Evolutionary conservation across 2,797 vertebrate genomes (phyloP).

Genomic region (Anas capensis): DNA sequence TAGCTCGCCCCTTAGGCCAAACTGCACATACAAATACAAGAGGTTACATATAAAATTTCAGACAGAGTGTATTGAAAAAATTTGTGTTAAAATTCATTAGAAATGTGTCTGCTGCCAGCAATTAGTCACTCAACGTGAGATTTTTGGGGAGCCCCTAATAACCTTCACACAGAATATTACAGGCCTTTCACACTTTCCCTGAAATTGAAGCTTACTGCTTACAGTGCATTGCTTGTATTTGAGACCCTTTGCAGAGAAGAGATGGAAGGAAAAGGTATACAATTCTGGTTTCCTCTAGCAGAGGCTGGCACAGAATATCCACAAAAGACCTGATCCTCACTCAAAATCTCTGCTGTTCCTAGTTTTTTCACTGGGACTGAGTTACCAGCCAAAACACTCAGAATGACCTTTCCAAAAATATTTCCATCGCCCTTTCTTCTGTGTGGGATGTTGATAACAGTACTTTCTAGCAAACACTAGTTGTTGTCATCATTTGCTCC

Average conservation of each 20-base stretch:
- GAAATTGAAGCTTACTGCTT: neutral
- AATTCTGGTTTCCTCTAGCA: neutral
- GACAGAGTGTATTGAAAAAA: neutral
- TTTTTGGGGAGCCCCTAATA: neutral
- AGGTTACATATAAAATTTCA: neutral
- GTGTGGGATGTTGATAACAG: neutral
- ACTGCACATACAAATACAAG: neutral
- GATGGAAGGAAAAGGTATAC: neutral
- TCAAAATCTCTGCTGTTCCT: neutral
- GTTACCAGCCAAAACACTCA: neutral
- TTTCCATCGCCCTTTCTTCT: neutral
- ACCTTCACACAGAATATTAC: neutral
- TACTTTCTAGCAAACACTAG: neutral
- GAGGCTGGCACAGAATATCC: neutral
- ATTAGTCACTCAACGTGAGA: neutral
- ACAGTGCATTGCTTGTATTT: neutral
- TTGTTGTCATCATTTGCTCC: neutral
- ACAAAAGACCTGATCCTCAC: accelerated
- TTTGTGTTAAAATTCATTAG: slow-evolving; percentile 24
- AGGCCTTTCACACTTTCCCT: neutral
- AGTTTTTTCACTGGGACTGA: neutral
- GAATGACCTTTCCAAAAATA: neutral
- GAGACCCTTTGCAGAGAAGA: neutral
- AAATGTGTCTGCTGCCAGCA: slow-evolving; percentile 5
- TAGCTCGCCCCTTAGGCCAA: neutral